Base-by-base conservation (phyloP, 2,797 vertebrate genomes). In the Chiroxiphia lanceolata region DNA sequence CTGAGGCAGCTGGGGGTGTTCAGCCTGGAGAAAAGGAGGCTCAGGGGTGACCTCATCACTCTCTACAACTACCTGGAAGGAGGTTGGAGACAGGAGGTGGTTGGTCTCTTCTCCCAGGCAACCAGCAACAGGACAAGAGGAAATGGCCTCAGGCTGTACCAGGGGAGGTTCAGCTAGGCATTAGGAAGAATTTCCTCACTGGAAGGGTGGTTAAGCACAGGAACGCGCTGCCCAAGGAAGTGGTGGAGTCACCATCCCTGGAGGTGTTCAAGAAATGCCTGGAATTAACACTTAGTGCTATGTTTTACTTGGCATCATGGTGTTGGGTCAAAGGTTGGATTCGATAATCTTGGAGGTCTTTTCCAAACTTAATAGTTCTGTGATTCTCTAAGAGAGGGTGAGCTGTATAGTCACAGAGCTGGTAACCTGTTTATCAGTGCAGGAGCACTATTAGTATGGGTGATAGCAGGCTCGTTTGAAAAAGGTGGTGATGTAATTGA, bases 401-500 rank as follows among this genome's bases (percentile, higher is more conserved):
- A 78, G 45, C 65, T 80, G 4, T 42, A 9, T 15, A 57, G 34
- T 50, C 57, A 68, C 6, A 7, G 31, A 74, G 64, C 82, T 71
- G 75, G 61, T 87, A 84, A 72, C 59, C 29, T 79, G 83, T 18
- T 44, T 27, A 87, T 82, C 31, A 45, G 44, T 25, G 44, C 70
- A 90, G 90, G 11, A 94, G 19, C 22, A 17, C 36, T 60, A 4
- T 69, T 82, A 59, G 34, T 20, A 33, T 3, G 5, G 88, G 59
- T 1, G 1, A 47, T 8, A 72, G 44, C 59, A 69, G 38, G 33
- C 56, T 88, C 29, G 4, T 40, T 68, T 63, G 77, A 42, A 69
- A 86, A 83, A 88, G 65, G 65, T 61, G 88, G 33, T 81, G 89
- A 87, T 93, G 77, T 64, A 84, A 86, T 22, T 95, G 60, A 59